These are phyloP conservation scores for Steromphala cineraria DNA, from an alignment of 2,888 invertebrate genomes.

Conservation along the genomic window DNA sequence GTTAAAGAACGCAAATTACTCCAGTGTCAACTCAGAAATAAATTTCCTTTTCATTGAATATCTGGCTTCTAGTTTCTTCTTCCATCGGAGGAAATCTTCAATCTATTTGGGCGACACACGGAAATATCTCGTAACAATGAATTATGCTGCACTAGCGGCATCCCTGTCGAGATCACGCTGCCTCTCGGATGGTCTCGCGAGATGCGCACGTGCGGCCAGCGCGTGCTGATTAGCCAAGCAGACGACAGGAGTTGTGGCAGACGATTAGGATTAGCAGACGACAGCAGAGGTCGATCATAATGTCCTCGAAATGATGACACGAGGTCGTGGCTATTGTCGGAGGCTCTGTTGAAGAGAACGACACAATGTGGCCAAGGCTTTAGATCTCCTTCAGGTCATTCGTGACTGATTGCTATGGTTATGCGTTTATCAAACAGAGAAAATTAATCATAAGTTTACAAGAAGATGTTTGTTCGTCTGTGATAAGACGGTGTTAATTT, in stretches of 20 bases:
- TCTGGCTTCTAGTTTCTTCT: background rate
- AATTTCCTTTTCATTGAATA: background rate
- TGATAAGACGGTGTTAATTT: too few species aligned
- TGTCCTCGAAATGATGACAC: background rate
- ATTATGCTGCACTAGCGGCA: background rate
- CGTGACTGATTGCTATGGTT: background rate
- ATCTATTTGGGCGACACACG: background rate
- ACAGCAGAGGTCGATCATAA: background rate
- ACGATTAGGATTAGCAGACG: background rate
- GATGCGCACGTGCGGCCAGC: background rate
- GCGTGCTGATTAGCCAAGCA: background rate
- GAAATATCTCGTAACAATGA: constrained; percentile 7
- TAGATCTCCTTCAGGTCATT: background rate
- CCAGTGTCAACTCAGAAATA: background rate
- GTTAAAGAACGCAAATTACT: background rate
- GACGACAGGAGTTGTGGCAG: background rate
- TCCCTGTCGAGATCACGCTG: background rate
- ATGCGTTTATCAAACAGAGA: constrained; percentile 8
- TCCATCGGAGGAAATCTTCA: background rate
- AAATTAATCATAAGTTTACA: constrained; percentile 1
- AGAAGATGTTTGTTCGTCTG: too few species aligned
- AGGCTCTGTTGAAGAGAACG: background rate
- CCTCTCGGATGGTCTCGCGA: background rate
- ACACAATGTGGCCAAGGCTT: background rate
- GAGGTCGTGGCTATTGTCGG: background rate